phyloP scores from a whole-genome alignment of 2,797 vertebrate genomes.

The Onychomys arenicola region DNA sequence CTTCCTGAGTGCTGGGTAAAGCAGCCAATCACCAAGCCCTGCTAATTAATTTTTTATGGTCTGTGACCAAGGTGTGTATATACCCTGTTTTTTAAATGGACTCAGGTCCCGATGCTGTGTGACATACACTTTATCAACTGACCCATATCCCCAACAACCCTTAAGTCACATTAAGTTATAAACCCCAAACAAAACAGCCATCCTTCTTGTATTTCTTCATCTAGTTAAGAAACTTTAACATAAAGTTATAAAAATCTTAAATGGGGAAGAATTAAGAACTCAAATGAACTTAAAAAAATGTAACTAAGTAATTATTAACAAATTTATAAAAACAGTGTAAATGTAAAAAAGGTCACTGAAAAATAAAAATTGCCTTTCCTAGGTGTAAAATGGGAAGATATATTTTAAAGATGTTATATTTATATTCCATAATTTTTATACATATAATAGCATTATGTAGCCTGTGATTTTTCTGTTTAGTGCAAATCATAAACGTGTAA shows the following conservation, averaged over 20 bases:
- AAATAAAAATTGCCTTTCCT: conserved; percentile 21
- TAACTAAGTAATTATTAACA: background rate
- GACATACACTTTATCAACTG: background rate
- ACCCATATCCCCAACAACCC: background rate
- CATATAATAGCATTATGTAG: background rate
- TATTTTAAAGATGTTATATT: background rate
- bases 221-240: background rate
- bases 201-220: background rate
- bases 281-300: conserved; percentile 20
- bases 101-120: background rate
- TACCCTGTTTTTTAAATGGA: background rate
- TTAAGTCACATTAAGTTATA: background rate
- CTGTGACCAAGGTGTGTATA: background rate
- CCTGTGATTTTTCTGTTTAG: background rate
- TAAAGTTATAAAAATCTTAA: conserved; percentile 8
- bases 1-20: background rate
- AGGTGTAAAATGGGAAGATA: background rate
- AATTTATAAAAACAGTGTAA: conserved; percentile 10
- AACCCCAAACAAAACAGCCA: background rate
- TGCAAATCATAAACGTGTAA: background rate
- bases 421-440: background rate
- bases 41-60: background rate
- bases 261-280: background rate
- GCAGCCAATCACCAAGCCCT: background rate
- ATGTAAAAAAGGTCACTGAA: background rate